Percentiles rank a stretch among this genome's conserved stretches.
Conservation (phyloP, 2,797 vertebrate species). For the Acanthurus leucopareius region DNA sequence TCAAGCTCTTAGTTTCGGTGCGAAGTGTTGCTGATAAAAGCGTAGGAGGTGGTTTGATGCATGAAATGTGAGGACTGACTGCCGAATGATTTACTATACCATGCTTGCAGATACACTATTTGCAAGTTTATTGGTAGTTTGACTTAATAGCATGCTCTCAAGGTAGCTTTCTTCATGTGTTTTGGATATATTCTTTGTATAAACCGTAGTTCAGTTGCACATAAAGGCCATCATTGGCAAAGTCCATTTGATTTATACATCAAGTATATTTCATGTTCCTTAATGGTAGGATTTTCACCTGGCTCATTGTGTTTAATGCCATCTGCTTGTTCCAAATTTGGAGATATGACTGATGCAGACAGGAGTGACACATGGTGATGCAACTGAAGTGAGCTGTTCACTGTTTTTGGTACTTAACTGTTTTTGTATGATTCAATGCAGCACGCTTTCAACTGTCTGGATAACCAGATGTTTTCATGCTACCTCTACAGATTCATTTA, state of each 20-base stretch:
- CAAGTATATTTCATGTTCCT: background rate
- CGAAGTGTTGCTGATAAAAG: background rate
- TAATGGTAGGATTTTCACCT: slow-evolving; percentile 3
- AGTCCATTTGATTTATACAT: background rate
- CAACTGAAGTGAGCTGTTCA: background rate
- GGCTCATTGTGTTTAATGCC: slow-evolving; percentile 6
- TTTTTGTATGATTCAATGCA: slow-evolving; percentile 1
- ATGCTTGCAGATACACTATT: background rate
- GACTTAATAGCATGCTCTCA: background rate
- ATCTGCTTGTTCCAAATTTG: slow-evolving; percentile 6
- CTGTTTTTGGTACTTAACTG: background rate
- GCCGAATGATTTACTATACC: background rate
- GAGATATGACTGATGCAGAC: slow-evolving; percentile 20
- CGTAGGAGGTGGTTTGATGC: background rate
- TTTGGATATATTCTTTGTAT: background rate
- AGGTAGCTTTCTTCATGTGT: background rate
- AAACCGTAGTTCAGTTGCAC: background rate
- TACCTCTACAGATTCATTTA: slow-evolving; percentile 16
- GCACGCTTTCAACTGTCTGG: background rate
- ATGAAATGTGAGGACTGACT: background rate
- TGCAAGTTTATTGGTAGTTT: background rate
- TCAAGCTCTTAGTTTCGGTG: background rate
- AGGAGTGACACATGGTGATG: background rate
- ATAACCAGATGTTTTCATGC: slow-evolving; percentile 28
- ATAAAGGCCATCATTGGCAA: background rate